Percentiles rank a stretch among this genome's conserved stretches.
These are phyloP conservation scores for Siniperca scherzeri DNA, from an alignment of 2,797 vertebrate species.

Conservation along the genomic window DNA sequence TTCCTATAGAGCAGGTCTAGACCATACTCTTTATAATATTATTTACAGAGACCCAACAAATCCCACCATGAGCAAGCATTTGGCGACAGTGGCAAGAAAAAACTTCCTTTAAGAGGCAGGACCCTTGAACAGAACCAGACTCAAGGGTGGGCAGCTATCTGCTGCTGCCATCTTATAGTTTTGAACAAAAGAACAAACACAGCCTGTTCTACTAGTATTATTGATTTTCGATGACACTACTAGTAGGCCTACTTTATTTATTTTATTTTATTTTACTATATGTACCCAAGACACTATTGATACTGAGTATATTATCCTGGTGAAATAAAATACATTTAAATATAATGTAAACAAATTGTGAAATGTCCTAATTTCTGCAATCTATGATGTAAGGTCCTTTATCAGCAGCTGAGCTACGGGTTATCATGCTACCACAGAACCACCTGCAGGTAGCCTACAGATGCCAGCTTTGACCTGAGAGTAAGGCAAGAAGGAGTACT, in stretches of 20 bases:
- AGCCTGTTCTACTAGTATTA: background rate
- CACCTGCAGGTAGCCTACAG: slow-evolving; percentile 28
- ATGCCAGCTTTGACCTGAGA: background rate
- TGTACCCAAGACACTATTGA: background rate
- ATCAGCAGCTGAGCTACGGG: background rate
- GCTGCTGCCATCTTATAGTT: background rate
- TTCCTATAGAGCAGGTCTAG: too few relatives aligned
- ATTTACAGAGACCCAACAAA: too few relatives aligned
- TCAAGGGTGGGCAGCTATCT: too few relatives aligned
- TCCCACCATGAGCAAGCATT: too few relatives aligned
- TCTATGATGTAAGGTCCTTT: background rate
- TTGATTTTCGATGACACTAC: background rate
- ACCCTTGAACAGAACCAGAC: too few relatives aligned
- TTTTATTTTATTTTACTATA: too few relatives aligned
- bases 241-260: too few relatives aligned
- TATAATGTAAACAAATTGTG: background rate
- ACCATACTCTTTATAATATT: too few relatives aligned
- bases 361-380: background rate
- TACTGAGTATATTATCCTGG: background rate
- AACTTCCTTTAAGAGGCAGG: too few relatives aligned
- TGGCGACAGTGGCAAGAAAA: too few relatives aligned
- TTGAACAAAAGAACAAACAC: background rate
- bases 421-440: slow-evolving; percentile 9
- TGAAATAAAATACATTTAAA: background rate
- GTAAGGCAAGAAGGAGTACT: accelerated